Evolutionary conservation across 2,888 invertebrate species (phyloP).

Genomic region (Leptinotarsa peninsularis): DNA sequence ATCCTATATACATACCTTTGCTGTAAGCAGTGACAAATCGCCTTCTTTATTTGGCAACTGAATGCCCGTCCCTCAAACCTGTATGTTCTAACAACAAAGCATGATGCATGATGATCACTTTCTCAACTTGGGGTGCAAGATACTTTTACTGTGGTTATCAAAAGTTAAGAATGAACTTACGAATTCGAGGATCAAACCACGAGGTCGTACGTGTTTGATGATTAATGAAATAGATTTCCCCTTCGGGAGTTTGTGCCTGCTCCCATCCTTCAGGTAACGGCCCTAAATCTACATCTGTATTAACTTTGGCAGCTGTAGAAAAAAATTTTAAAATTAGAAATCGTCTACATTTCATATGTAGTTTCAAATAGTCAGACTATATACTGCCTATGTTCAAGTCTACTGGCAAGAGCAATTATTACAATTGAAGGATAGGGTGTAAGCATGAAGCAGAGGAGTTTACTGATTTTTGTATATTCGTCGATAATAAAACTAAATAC

Average conservation of each 20-base stretch:
- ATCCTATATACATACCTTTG: too few species aligned
- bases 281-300: constrained; percentile 74
- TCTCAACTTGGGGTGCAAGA: constrained; percentile 1
- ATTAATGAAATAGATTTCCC: constrained; percentile 91
- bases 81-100: too few species aligned
- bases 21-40: too few species aligned
- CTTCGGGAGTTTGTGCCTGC: constrained; percentile 86
- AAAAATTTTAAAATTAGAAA: constrained; percentile 14
- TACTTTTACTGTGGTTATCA: constrained; percentile 17
- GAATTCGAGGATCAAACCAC: constrained; percentile 98
- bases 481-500: not conserved
- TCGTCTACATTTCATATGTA: constrained; percentile 6
- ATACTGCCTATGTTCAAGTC: constrained; percentile 6
- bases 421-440: constrained; percentile 14
- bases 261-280: constrained; percentile 91
- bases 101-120: constrained; percentile 10
- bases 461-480: constrained; percentile 10
- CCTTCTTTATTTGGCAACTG: too few species aligned
- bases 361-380: constrained; percentile 7
- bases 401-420: constrained; percentile 10
- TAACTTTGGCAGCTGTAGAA: constrained; percentile 58
- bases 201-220: constrained; percentile 94
- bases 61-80: too few species aligned
- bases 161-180: constrained; percentile 73
- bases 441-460: constrained; percentile 6